Conservation (phyloP, 2,113 vertebrate species). For the Chaenogobius annularis region DNA sequence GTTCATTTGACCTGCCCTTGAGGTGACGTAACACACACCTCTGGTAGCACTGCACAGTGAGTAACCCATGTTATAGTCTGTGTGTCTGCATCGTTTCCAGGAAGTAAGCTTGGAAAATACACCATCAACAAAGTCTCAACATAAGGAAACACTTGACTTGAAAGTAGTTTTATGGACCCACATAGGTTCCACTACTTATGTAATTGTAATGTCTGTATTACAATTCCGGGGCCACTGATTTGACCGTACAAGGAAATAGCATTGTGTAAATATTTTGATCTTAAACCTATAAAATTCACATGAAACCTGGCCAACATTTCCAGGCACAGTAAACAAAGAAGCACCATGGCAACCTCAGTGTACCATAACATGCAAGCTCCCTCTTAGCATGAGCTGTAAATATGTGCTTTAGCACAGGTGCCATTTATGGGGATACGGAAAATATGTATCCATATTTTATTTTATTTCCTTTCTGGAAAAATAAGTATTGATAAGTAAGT, state of each 20-base stretch:
- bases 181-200: slow-evolving; percentile 5
- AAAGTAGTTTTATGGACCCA: background rate
- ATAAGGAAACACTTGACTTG: slow-evolving; percentile 5
- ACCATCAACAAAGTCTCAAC: background rate
- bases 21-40: slow-evolving; percentile 40
- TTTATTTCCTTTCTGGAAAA: slow-evolving; percentile 14
- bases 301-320: slow-evolving; percentile 8
- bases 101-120: slow-evolving; percentile 22
- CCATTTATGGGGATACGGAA: slow-evolving; percentile 10
- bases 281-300: slow-evolving; percentile 40
- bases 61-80: slow-evolving; percentile 26
- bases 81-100: slow-evolving; percentile 23
- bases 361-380: slow-evolving; percentile 16
- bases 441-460: background rate
- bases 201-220: too few species aligned
- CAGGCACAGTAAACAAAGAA: slow-evolving; percentile 38
- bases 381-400: slow-evolving; percentile 10
- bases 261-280: slow-evolving; percentile 30
- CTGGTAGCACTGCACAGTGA: slow-evolving; percentile 31
- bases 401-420: background rate
- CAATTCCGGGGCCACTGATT: background rate
- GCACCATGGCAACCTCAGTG: slow-evolving; percentile 34
- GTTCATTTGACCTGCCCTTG: slow-evolving; percentile 36
- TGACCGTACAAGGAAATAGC: slow-evolving; percentile 13
- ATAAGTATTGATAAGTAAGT: background rate